Evolutionary conservation across 2,888 invertebrate genomes (phyloP), one percentile per base, ranked within the genome.

Genomic region (Phania funesta): DNA sequence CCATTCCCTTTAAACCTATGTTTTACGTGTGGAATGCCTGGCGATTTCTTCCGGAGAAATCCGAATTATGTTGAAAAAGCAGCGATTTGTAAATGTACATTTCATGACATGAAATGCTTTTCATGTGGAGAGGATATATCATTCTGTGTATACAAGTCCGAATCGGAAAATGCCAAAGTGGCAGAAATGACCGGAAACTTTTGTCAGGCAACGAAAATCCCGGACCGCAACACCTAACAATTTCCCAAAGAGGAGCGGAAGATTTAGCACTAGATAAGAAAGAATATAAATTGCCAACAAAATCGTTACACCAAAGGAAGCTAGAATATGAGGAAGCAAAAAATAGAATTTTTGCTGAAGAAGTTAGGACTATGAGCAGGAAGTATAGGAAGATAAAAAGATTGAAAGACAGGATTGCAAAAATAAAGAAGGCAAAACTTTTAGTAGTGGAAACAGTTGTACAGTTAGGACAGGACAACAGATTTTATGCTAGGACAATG

Each of bases 381-480:
- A 70, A 56, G 20, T 46, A 70, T 20, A 70, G 7, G 26, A 70
- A 70, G 20, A 56, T 70, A 5, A 26, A 6, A 26, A 26, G 26
- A n/a, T n/a, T n/a, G n/a, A n/a, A n/a, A n/a, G n/a, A 41, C 9
- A 68, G 20, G n/a, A 46, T 32, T 5, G 13, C 13, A 4, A 56
- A 46, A 32, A 22, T 70, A 3, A 67, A 52, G n/a, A 60, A 18
- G 18, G 24, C 46, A 13, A 35, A 67, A n/a, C 50, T 60, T 29
- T 22, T 41, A 5, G 11, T 24, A 16, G 67, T 74, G 1, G 64
- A 54, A 22, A 74, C 64, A 9, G 46, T 74, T 13, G 75, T 67
- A 2, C 48, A 9, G 1, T 1, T 38, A 13, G 38, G 18, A 0
- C n/a, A 50, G 3, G 60, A 68, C 44, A 77, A 41, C 11, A 18